A percentile compares a stretch with the other conserved stretches of the same genome.
phyloP scores from a whole-genome alignment of 2,113 vertebrate genomes.

The Esox niger region DNA sequence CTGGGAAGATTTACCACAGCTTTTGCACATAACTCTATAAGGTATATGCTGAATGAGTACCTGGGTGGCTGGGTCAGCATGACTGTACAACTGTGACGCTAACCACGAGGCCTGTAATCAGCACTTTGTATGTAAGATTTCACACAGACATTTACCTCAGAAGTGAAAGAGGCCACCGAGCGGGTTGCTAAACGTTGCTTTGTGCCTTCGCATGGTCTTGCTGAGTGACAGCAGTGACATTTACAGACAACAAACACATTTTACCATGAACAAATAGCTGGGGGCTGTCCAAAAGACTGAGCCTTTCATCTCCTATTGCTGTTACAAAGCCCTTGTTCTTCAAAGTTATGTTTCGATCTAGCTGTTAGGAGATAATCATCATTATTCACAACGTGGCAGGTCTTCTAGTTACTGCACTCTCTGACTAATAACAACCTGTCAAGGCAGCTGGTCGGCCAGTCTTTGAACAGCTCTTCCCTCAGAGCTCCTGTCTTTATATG shows the following conservation, averaged over 20 bases:
- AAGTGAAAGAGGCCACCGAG: too few species aligned
- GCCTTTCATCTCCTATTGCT: constrained; percentile 3
- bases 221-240: constrained; percentile 45
- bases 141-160: background rate
- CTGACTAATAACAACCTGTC: background rate
- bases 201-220: too few species aligned
- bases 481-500: background rate
- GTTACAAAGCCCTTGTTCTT: background rate
- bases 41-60: too few species aligned
- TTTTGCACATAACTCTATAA: too few species aligned
- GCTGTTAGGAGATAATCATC: background rate
- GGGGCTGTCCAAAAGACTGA: constrained; percentile 4
- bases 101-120: too few species aligned
- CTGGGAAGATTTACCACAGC: too few species aligned
- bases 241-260: constrained; percentile 38
- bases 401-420: background rate
- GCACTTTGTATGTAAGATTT: too few species aligned
- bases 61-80: too few species aligned
- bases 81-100: too few species aligned
- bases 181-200: too few species aligned
- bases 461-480: background rate
- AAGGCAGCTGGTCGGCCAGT: background rate
- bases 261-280: constrained; percentile 24
- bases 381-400: background rate
- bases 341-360: background rate